phyloP scores from a whole-genome alignment of 1,140 invertebrate species.

The Muscidifurax raptorellus region DNA sequence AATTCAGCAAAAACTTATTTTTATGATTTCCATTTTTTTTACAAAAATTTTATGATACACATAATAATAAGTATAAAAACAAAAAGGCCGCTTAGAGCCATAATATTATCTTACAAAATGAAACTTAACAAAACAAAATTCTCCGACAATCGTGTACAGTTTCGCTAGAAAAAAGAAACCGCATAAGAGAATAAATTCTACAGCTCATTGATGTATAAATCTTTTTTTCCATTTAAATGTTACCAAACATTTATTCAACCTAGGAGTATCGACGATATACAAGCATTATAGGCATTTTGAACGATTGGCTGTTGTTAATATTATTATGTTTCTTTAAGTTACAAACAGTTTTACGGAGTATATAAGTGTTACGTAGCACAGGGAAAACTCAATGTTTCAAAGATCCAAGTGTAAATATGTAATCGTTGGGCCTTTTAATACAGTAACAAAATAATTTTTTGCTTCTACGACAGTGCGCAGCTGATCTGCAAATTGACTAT shows the following conservation, averaged over 20 bases:
- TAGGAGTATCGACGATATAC: slow-evolving; percentile 64
- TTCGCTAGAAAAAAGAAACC: slow-evolving; percentile 24
- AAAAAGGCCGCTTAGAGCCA: not conserved
- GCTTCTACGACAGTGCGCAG: no score
- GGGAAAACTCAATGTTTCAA: slow-evolving; percentile 30
- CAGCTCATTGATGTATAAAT: slow-evolving; percentile 10
- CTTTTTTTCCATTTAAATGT: slow-evolving; percentile 42
- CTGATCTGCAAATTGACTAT: not conserved
- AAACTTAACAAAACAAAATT: slow-evolving; percentile 51
- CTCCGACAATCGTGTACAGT: slow-evolving; percentile 1
- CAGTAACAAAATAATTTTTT: slow-evolving; percentile 10
- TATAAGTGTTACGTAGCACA: slow-evolving; percentile 37
- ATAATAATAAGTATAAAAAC: slow-evolving; percentile 40
- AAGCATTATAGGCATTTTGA: slow-evolving; percentile 53
- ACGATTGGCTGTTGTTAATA: slow-evolving; percentile 48
- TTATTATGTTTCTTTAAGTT: slow-evolving; percentile 40
- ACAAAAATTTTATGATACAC: slow-evolving; percentile 43
- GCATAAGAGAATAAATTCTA: slow-evolving; percentile 20
- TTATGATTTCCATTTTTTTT: slow-evolving; percentile 42
- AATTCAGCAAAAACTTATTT: slow-evolving; percentile 37
- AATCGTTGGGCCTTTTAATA: slow-evolving; percentile 33
- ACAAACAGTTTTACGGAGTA: slow-evolving; percentile 32
- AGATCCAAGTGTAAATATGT: not conserved
- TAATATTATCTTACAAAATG: slow-evolving; percentile 43
- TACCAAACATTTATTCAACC: slow-evolving; percentile 73